These are phyloP conservation scores for Acomys russatus DNA, from an alignment of 2,797 vertebrate genomes.

Conservation along the genomic window DNA sequence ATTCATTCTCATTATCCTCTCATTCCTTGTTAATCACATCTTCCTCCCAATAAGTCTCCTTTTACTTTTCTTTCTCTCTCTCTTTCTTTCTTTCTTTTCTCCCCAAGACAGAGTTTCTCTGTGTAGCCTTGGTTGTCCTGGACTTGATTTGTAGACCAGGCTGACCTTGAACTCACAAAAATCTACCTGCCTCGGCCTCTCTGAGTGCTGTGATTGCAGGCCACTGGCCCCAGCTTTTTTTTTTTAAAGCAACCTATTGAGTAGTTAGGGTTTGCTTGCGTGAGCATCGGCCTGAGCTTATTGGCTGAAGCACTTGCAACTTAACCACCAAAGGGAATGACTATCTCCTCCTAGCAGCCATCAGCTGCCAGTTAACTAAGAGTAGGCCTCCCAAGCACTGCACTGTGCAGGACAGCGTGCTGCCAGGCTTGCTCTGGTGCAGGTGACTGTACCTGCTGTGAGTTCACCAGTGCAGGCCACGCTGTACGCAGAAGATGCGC, in stretches of 20 bases:
- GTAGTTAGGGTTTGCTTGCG: not conserved
- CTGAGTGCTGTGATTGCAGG: too few relatives aligned
- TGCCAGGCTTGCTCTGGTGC: not conserved
- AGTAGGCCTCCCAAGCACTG: not conserved
- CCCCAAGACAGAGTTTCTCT: too few relatives aligned
- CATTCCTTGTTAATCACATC: not conserved
- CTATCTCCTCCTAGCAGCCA: not conserved
- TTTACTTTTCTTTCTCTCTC: not conserved
- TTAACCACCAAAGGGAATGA: not conserved
- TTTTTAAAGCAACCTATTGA: not conserved
- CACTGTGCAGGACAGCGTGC: fast-evolving
- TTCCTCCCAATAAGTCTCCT: not conserved
- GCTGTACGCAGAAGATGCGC: not conserved
- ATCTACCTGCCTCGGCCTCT: too few relatives aligned
- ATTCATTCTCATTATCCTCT: not conserved
- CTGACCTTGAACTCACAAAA: too few relatives aligned
- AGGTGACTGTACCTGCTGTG: not conserved
- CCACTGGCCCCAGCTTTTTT: not conserved
- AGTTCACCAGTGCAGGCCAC: not conserved
- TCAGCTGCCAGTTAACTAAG: not conserved
- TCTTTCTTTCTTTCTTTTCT: too few relatives aligned
- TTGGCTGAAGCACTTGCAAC: not conserved
- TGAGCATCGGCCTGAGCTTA: not conserved
- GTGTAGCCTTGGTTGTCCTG: too few relatives aligned
- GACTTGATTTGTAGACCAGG: too few relatives aligned